These are phyloP conservation scores for Umimayanthus kanabou DNA, from an alignment of 92 coral and sea anemone species.

Conservation along the genomic window DNA sequence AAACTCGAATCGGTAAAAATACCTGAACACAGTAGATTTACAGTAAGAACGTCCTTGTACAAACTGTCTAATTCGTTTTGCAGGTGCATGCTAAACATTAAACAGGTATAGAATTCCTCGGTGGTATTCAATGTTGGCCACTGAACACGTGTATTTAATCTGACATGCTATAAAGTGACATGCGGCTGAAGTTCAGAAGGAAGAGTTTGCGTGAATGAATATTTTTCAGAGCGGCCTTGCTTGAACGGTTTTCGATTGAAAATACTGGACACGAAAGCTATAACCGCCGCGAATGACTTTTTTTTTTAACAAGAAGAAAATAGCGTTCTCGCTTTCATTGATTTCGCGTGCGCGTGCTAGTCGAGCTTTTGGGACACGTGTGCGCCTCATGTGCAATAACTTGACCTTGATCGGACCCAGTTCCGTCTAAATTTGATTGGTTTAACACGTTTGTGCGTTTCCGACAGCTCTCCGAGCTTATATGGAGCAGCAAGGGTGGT, in stretches of 20 bases:
- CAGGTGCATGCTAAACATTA: too few relatives aligned
- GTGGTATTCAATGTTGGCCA: background rate
- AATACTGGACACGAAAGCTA: too few relatives aligned
- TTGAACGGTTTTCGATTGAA: too few relatives aligned
- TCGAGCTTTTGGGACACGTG: background rate
- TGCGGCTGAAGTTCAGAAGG: background rate
- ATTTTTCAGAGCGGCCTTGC: too few relatives aligned
- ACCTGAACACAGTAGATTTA: background rate
- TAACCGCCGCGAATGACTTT: too few relatives aligned
- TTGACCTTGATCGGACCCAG: background rate
- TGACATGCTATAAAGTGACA: background rate
- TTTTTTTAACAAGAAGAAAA: too few relatives aligned
- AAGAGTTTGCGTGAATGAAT: too few relatives aligned
- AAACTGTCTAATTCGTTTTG: background rate
- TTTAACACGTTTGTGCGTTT: background rate
- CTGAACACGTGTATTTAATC: background rate
- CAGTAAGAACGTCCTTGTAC: background rate
- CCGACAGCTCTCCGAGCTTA: background rate
- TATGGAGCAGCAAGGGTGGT: conserved; percentile 4
- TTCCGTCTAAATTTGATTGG: background rate
- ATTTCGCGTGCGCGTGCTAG: background rate
- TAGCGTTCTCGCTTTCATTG: too few relatives aligned
- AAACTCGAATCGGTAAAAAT: background rate
- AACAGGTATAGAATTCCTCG: background rate
- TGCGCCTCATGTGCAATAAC: background rate